Percentiles rank a stretch among this genome's conserved stretches.
Conservation (phyloP, 2,888 invertebrate species). For the Yponomeuta malinellus region DNA sequence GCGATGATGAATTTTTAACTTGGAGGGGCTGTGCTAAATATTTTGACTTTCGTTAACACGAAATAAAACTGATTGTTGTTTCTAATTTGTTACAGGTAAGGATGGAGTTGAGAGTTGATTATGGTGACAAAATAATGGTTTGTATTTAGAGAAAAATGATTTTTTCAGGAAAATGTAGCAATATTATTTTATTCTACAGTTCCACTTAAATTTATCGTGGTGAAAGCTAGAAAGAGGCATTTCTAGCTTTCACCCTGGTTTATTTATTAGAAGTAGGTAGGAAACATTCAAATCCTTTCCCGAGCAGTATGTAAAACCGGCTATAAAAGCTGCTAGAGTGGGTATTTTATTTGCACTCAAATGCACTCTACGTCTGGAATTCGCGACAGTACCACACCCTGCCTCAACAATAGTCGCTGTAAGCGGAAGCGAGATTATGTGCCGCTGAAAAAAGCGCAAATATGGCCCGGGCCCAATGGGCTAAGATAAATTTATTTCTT, state of each 20-base stretch:
- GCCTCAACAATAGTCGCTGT: slow-evolving; percentile 18
- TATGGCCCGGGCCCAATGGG: slow-evolving; percentile 54
- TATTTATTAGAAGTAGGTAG: neutral
- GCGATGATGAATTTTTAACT: slow-evolving; percentile 18
- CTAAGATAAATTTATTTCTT: slow-evolving; percentile 69
- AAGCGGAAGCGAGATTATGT: slow-evolving; percentile 45
- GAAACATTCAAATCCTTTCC: neutral
- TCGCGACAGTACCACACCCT: slow-evolving; percentile 5
- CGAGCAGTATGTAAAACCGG: slow-evolving; percentile 5
- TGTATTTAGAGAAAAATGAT: no score
- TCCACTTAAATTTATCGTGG: neutral
- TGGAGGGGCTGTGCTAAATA: slow-evolving; percentile 26
- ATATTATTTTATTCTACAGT: neutral
- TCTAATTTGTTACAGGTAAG: slow-evolving; percentile 56
- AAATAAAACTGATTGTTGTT: slow-evolving; percentile 6
- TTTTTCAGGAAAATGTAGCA: neutral
- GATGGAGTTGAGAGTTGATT: slow-evolving; percentile 8
- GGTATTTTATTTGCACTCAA: slow-evolving; percentile 1
- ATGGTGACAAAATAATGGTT: neutral
- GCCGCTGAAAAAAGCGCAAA: slow-evolving; percentile 39
- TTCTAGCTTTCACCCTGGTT: neutral
- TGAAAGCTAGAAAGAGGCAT: neutral
- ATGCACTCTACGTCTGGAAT: slow-evolving; percentile 7
- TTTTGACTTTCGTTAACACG: slow-evolving; percentile 15
- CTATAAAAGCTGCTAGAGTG: neutral